A percentile compares a stretch with the other conserved stretches of the same genome.
Evolutionary conservation across 2,797 vertebrate genomes (phyloP).

Genomic region (Anabacerthia variegaticeps): DNA sequence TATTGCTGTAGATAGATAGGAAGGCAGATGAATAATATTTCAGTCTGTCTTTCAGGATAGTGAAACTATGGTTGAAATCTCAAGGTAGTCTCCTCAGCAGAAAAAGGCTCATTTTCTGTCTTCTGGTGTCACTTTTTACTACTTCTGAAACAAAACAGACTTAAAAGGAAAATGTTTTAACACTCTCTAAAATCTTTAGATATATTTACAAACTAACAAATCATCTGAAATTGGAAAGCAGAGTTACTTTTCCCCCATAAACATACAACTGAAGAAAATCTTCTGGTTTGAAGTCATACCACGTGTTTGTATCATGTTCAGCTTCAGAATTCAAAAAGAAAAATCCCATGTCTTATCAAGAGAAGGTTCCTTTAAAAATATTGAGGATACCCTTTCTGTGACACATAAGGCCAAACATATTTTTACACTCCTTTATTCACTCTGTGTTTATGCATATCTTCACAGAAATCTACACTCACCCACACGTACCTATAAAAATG

Average conservation of each 20-base stretch:
- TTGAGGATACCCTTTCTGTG: neutral
- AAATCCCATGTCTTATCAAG: neutral
- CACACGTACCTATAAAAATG: neutral
- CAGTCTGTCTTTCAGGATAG: slow-evolving; percentile 27
- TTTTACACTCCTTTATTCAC: neutral
- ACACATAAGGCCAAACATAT: slow-evolving; percentile 30
- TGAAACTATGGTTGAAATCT: slow-evolving; percentile 38
- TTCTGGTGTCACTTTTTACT: slow-evolving; percentile 2
- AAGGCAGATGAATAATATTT: slow-evolving; percentile 63
- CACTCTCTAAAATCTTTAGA: neutral
- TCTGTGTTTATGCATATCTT: neutral
- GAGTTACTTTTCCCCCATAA: neutral
- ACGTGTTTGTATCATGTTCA: slow-evolving; percentile 24
- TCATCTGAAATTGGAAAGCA: neutral
- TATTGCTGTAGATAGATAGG: slow-evolving; percentile 15
- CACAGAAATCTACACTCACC: neutral
- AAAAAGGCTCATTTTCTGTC: slow-evolving; percentile 28
- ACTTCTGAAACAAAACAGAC: slow-evolving; percentile 2
- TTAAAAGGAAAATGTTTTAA: neutral
- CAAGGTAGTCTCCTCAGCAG: slow-evolving; percentile 2
- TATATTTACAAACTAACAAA: neutral
- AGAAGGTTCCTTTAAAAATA: neutral
- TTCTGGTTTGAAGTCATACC: neutral
- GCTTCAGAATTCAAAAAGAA: slow-evolving; percentile 35
- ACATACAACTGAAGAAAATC: neutral